Evolutionary conservation across 64 coral and sea anemone genomes (phyloP), one percentile per base, ranked within the genome.

Genomic region (Acropora yongei): DNA sequence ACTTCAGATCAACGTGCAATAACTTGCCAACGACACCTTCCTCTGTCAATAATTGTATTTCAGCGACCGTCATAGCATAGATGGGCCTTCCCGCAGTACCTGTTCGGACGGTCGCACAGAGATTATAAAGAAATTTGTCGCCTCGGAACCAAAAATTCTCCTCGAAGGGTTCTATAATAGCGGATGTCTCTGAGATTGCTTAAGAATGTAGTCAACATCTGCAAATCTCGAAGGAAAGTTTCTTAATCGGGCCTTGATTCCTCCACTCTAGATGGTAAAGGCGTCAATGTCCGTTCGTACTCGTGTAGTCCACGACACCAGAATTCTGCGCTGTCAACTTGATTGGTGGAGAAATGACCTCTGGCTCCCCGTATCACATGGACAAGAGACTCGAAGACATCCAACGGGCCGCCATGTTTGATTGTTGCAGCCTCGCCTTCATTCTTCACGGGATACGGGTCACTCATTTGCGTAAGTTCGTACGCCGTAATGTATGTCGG

Each of bases 311-410:
- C 5, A 58, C 79, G 50, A 82, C 79, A 57, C 16, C 58, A 57
- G 49, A 82, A 82, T 60, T 82, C 79, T 60, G 79, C 8, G 50
- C 78, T 80, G 53, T 80, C 78, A 45, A 80, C 53, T 55, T 80
- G 78, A 30, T 30, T 30, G 30, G 30, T 30, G 30, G 30, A 30
- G 30, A 30, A 30, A 30, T 30, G 30, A 30, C 30, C 30, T 30
- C 30, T 30, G 30, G 30, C 30, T 30, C 30, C 30, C 30, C 30
- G 30, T 30, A 30, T 30, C 30, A 30, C 30, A 30, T 30, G 30
- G 30, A 30, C 30, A 30, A 30, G 30, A 30, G 30, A 30, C 30
- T 30, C 30, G 30, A 30, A 30, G 30, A 30, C 30, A 30, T 30
- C 30, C 30, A 30, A 30, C 30, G 30, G 30, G 30, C 30, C 30